Evolutionary conservation across 2,888 invertebrate species (phyloP).

Genomic region (Leptinotarsa haldemani): DNA sequence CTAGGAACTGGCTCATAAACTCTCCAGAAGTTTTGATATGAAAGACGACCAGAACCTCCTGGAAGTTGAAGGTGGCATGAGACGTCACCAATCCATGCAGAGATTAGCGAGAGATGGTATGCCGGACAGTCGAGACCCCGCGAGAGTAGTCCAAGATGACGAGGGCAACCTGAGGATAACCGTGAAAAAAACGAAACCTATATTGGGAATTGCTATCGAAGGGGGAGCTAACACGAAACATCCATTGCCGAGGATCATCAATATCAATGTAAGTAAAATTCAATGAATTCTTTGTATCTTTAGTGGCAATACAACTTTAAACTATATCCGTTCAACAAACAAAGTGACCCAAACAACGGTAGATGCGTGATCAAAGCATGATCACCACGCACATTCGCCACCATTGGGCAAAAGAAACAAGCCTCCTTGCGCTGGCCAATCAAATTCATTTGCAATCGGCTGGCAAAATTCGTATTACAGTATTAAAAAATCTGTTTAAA

Average conservation of each 20-base stretch:
- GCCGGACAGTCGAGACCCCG: slow-evolving; percentile 61
- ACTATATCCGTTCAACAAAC: too few species aligned
- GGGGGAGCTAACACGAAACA: slow-evolving; percentile 97
- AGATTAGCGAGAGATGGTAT: slow-evolving; percentile 73
- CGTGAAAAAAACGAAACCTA: slow-evolving; percentile 93
- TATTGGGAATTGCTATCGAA: slow-evolving; percentile 96
- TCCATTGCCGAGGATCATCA: slow-evolving; percentile 93
- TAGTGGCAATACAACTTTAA: too few species aligned
- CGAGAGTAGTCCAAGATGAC: slow-evolving; percentile 84
- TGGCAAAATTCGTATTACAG: too few species aligned
- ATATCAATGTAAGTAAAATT: slow-evolving; percentile 84
- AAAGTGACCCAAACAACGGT: too few species aligned
- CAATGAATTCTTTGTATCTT: too few species aligned
- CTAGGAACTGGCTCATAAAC: slow-evolving; percentile 88
- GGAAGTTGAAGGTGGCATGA: slow-evolving; percentile 73
- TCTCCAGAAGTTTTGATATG: slow-evolving; percentile 89
- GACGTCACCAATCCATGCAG: slow-evolving; percentile 83
- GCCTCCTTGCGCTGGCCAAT: too few species aligned
- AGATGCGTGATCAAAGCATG: too few species aligned
- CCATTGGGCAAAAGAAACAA: too few species aligned
- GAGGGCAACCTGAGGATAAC: slow-evolving; percentile 89
- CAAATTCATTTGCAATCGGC: too few species aligned
- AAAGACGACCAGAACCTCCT: slow-evolving; percentile 84
- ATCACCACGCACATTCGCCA: too few species aligned
- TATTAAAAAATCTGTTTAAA: too few species aligned